phyloP scores from a whole-genome alignment of 2,113 vertebrate species.

The Empidonax alnorum region DNA sequence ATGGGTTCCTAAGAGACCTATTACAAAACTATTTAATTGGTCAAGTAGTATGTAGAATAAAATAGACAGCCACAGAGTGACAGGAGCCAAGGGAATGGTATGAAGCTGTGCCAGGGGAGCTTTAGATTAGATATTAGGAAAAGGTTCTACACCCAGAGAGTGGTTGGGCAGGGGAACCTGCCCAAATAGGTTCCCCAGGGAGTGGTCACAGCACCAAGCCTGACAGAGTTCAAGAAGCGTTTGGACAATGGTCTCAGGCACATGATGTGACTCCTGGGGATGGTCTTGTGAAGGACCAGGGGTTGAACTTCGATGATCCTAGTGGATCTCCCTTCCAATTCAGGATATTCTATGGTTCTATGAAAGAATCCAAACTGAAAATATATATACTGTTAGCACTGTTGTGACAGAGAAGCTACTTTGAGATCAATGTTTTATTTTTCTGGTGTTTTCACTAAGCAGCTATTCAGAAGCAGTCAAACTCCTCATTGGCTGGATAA shows the following conservation, averaged over 20 bases:
- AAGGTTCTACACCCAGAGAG: not conserved
- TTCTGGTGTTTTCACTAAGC: not conserved
- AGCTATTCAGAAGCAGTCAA: not conserved
- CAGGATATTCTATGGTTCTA: not conserved
- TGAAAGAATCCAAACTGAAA: not conserved
- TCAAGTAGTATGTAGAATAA: not conserved
- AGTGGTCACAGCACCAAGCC: not conserved
- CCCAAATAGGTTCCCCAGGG: accelerated
- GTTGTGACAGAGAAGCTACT: not conserved
- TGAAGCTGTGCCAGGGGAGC: not conserved
- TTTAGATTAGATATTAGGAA: not conserved
- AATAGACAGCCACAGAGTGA: not conserved
- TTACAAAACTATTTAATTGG: not conserved
- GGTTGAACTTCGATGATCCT: not conserved
- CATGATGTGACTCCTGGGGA: not conserved
- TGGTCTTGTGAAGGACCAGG: not conserved
- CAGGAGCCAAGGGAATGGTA: not conserved
- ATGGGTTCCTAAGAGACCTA: not conserved
- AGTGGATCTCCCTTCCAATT: not conserved
- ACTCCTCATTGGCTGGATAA: not conserved
- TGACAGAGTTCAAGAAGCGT: not conserved
- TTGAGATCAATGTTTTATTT: not conserved
- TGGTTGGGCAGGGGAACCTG: not conserved
- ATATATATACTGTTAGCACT: not conserved
- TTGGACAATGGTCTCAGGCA: not conserved